Conservation (phyloP, 37 sponge, comb jelly and placozoan genomes). For the Lycopodina hypogea region DNA sequence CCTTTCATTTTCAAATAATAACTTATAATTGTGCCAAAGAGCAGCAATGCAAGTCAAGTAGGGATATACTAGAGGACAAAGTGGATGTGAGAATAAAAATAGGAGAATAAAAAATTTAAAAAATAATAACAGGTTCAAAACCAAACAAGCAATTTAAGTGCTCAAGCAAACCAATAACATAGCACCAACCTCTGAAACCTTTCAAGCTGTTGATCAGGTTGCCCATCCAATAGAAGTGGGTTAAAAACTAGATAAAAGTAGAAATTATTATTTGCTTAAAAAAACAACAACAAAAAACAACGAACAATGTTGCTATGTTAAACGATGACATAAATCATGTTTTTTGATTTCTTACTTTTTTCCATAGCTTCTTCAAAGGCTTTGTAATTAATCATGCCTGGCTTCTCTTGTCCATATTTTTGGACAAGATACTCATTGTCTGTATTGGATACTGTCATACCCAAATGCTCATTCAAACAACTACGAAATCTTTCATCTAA, state of each 20-base stretch:
- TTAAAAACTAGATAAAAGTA: constrained; percentile 35
- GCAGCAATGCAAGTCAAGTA: too few species aligned
- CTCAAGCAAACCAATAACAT: neutral
- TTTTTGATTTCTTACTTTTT: constrained; percentile 42
- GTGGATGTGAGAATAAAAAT: too few species aligned
- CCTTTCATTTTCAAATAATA: too few species aligned
- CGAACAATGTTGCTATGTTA: too few species aligned
- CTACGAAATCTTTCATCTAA: constrained; percentile 83
- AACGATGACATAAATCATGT: too few species aligned
- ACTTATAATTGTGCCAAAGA: too few species aligned
- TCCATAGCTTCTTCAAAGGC: constrained; percentile 61
- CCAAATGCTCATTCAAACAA: constrained; percentile 77
- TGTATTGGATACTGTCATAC: constrained; percentile 54
- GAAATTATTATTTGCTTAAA: neutral
- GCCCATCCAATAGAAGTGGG: constrained; percentile 57
- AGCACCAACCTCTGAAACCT: constrained; percentile 18
- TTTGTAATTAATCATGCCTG: constrained; percentile 70
- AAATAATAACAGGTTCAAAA: too few species aligned
- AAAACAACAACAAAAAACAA: too few species aligned
- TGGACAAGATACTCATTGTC: constrained; percentile 54
- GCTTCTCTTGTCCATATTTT: constrained; percentile 58
- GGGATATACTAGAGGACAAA: too few species aligned
- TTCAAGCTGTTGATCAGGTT: constrained; percentile 44
- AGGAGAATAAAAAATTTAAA: too few species aligned
- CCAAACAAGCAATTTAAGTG: too few species aligned